Conservation (phyloP, 2,888 invertebrate genomes). For the Synergus itoensis region DNA sequence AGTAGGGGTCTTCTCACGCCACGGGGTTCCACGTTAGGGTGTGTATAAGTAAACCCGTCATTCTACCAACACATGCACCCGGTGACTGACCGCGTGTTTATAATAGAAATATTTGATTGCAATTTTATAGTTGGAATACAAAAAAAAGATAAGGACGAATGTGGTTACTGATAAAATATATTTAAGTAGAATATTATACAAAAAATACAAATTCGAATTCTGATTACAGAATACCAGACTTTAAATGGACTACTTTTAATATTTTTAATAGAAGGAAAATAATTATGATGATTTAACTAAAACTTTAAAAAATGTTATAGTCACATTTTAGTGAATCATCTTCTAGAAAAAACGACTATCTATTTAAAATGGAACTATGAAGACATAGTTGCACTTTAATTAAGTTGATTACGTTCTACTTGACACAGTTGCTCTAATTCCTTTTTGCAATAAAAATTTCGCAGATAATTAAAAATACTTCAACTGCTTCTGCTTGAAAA, state of each 20-base stretch:
- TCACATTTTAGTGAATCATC: too few relatives aligned
- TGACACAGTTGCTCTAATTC: neutral
- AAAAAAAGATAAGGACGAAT: too few relatives aligned
- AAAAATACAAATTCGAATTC: too few relatives aligned
- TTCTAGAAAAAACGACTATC: too few relatives aligned
- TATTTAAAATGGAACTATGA: too few relatives aligned
- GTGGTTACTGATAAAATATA: too few relatives aligned
- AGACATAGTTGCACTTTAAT: neutral
- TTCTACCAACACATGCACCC: neutral
- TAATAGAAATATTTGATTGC: constrained; percentile 18
- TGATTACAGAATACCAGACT: too few relatives aligned
- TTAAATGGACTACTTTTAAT: too few relatives aligned
- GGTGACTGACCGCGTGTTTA: constrained; percentile 7
- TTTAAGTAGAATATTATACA: too few relatives aligned
- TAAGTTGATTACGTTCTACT: neutral
- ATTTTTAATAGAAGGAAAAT: too few relatives aligned
- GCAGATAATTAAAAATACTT: neutral
- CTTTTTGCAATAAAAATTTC: neutral
- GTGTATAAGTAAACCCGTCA: constrained; percentile 1
- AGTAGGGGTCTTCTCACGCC: constrained; percentile 36
- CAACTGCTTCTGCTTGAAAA: neutral
- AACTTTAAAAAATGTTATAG: too few relatives aligned
- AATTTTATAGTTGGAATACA: neutral
- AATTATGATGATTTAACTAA: too few relatives aligned
- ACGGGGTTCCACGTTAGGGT: constrained; percentile 3